Evolutionary conservation across 2,797 vertebrate species (phyloP).

Genomic region (Heterohyrax brucei): DNA sequence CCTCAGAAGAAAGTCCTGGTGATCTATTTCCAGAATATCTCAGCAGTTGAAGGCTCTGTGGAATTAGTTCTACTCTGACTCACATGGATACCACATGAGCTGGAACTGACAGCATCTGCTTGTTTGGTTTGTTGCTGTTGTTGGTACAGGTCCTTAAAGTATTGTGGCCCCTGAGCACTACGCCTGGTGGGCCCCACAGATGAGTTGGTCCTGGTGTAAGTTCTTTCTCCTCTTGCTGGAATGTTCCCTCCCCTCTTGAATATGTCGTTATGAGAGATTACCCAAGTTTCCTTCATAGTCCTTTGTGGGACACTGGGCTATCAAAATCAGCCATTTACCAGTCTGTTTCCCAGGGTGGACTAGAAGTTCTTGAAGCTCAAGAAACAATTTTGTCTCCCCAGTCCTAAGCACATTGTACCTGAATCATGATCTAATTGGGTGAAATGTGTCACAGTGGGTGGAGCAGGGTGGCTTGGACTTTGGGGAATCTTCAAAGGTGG

Average conservation of each 20-base stretch:
- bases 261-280: neutral
- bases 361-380: neutral
- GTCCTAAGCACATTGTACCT: neutral
- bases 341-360: neutral
- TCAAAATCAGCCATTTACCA: neutral
- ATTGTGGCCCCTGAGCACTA: neutral
- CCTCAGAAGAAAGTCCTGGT: neutral
- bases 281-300: neutral
- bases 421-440: neutral
- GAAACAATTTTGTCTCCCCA: neutral
- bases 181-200: neutral
- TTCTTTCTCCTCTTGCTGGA: neutral
- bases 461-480: neutral
- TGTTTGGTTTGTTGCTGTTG: neutral
- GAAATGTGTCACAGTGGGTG: neutral
- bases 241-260: neutral
- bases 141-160: neutral
- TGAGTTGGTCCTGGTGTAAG: neutral
- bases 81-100: neutral
- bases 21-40: neutral
- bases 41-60: neutral
- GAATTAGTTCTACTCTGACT: too few species aligned
- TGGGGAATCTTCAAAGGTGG: neutral
- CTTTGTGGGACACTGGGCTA: fast-evolving
- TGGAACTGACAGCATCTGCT: neutral